phyloP scores from a whole-genome alignment of 1,140 invertebrate species.

The Drosophila arizonae region DNA sequence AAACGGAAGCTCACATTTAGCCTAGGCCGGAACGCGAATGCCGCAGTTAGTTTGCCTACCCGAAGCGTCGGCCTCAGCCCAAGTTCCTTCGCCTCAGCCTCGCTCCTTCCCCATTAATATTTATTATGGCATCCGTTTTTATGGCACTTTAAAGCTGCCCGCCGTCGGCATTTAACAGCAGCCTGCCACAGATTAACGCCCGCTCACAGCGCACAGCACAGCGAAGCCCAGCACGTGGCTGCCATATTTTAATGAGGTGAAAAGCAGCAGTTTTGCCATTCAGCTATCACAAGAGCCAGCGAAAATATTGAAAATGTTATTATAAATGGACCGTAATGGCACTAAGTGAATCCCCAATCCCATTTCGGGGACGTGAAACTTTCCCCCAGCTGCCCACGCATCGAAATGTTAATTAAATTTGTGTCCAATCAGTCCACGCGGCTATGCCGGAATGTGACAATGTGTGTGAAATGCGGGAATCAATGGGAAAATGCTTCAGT shows the following conservation, averaged over 20 bases:
- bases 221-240: background rate
- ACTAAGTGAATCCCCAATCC: constrained; percentile 1
- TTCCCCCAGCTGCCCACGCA: too few species aligned
- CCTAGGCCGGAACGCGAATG: constrained; percentile 29
- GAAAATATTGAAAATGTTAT: constrained; percentile 16
- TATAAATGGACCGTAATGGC: constrained; percentile 13
- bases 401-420: too few species aligned
- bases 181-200: constrained; percentile 52
- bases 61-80: background rate
- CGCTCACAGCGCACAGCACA: background rate
- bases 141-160: constrained; percentile 62
- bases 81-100: too few species aligned
- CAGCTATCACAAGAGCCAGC: constrained; percentile 10
- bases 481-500: too few species aligned
- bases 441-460: too few species aligned
- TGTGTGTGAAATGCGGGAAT: too few species aligned
- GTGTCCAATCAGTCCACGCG: too few species aligned
- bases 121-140: constrained; percentile 64
- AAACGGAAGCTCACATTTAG: constrained; percentile 45
- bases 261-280: constrained; percentile 29
- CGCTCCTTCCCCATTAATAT: constrained; percentile 58
- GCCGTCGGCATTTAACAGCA: constrained; percentile 54
- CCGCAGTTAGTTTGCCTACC: constrained; percentile 28
- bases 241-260: constrained; percentile 52
- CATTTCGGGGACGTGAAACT: background rate